phyloP scores from a whole-genome alignment of 2,888 invertebrate genomes.

The Xestia rhomboidea region DNA sequence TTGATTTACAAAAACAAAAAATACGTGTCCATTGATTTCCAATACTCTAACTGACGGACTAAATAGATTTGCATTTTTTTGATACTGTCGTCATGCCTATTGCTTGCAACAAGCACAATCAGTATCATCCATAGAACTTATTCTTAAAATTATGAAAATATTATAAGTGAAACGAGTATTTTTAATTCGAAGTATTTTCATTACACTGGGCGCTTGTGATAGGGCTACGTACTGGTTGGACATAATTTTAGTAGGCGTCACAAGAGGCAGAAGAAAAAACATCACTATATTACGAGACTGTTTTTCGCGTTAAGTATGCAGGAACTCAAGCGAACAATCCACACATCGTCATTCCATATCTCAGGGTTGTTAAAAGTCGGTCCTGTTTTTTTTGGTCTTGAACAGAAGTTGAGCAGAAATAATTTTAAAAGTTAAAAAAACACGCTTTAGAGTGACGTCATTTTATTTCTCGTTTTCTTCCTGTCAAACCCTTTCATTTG shows the following conservation, averaged over 20 bases:
- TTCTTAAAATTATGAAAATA: too few relatives aligned
- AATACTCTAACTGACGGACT: too few relatives aligned
- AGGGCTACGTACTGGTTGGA: neutral
- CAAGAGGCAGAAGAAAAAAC: neutral
- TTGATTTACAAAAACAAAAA: too few relatives aligned
- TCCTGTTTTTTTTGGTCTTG: neutral
- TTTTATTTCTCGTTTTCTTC: neutral
- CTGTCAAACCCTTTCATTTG: neutral
- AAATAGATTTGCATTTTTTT: too few relatives aligned
- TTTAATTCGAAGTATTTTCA: too few relatives aligned
- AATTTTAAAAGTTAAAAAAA: neutral
- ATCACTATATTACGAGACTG: neutral
- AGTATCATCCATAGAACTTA: too few relatives aligned
- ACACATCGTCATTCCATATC: neutral
- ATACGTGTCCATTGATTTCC: too few relatives aligned
- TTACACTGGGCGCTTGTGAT: too few relatives aligned
- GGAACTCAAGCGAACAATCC: slow-evolving; percentile 15
- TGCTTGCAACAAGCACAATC: too few relatives aligned
- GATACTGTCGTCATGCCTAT: too few relatives aligned
- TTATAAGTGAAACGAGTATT: too few relatives aligned
- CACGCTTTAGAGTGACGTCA: neutral
- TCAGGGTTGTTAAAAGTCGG: neutral
- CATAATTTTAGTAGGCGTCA: neutral
- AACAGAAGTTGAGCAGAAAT: neutral
- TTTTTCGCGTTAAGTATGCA: neutral